These are phyloP conservation scores for Ivindomyrus marchei DNA, from an alignment of 2,113 vertebrate species.

Conservation along the genomic window DNA sequence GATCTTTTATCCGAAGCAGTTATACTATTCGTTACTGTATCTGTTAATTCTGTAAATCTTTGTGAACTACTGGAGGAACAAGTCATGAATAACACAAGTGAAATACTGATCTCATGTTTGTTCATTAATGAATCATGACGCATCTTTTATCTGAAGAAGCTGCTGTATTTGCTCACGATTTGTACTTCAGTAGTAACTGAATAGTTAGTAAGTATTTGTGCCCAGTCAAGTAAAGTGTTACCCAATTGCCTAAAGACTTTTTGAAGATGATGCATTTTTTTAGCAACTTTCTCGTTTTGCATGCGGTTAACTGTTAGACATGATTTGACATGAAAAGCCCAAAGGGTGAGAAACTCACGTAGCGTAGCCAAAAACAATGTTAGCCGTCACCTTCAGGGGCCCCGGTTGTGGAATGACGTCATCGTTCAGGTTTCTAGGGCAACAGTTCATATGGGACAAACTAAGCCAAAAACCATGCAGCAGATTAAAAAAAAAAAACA, in stretches of 20 bases:
- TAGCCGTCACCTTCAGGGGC: slow-evolving; percentile 71
- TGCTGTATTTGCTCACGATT: no score
- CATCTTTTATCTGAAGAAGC: no score
- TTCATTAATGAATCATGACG: no score
- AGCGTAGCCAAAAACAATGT: slow-evolving; percentile 79
- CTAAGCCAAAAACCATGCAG: background rate
- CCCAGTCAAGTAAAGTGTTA: no score
- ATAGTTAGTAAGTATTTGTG: no score
- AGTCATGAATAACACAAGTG: no score
- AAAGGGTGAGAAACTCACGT: slow-evolving; percentile 59
- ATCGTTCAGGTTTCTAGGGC: slow-evolving; percentile 68
- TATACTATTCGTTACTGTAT: no score
- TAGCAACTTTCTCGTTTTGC: background rate
- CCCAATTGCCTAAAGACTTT: background rate
- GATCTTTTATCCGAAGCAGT: no score
- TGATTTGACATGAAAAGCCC: background rate
- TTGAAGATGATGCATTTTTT: background rate
- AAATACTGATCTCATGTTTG: no score
- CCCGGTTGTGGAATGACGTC: slow-evolving; percentile 62
- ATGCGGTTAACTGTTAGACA: background rate
- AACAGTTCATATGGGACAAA: slow-evolving; percentile 16
- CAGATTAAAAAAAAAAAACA: background rate
- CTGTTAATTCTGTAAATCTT: no score
- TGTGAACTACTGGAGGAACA: no score
- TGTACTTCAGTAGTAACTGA: no score